These are phyloP conservation scores for Zapornia atra DNA, from an alignment of 2,113 vertebrate genomes.

Conservation along the genomic window DNA sequence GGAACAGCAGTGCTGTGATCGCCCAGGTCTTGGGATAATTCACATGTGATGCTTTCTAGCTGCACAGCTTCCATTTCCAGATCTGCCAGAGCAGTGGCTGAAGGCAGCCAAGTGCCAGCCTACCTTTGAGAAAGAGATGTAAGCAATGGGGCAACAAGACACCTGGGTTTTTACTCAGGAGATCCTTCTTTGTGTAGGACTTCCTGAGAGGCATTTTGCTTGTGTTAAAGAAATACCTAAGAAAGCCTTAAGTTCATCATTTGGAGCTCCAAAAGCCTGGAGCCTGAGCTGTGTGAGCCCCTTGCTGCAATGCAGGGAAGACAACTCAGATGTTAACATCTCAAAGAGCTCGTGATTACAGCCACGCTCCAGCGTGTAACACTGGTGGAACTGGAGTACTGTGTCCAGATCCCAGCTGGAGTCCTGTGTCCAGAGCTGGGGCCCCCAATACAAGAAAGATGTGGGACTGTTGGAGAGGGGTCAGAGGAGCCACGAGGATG, in stretches of 20 bases:
- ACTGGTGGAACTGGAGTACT: not conserved
- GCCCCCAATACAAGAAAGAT: too few relatives aligned
- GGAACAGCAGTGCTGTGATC: constrained; percentile 59
- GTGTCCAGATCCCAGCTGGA: too few relatives aligned
- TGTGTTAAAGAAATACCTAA: not conserved
- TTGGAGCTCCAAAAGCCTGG: not conserved
- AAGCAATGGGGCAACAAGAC: not conserved
- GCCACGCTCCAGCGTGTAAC: not conserved
- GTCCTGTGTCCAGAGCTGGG: too few relatives aligned
- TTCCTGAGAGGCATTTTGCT: not conserved
- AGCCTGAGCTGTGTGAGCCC: not conserved
- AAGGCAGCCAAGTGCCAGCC: not conserved
- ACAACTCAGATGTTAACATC: not conserved
- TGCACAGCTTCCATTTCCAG: not conserved
- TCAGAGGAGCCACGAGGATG: too few relatives aligned
- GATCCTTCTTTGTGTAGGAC: not conserved
- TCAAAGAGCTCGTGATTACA: not conserved
- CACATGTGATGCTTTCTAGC: not conserved
- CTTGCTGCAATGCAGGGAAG: constrained; percentile 50
- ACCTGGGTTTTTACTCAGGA: accelerated
- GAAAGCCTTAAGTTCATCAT: not conserved
- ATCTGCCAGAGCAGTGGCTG: not conserved
- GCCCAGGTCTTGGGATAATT: constrained; percentile 38
- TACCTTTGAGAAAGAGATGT: not conserved
- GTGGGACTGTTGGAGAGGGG: too few relatives aligned